Base-by-base conservation (phyloP, 2,113 vertebrate genomes). In the Pterocles burchelli region DNA sequence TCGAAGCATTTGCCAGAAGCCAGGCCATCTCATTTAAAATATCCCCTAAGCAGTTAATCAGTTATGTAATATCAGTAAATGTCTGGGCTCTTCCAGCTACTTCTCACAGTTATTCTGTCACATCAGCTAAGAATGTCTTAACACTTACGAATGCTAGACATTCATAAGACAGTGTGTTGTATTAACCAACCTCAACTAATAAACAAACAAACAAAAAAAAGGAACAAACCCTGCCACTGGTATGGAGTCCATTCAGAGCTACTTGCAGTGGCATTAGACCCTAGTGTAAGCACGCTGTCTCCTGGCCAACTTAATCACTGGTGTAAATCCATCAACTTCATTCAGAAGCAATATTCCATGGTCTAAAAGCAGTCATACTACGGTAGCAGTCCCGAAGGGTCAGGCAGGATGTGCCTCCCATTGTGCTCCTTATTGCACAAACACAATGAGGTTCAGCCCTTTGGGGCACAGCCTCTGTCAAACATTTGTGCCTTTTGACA, bases 371-470 rank as follows among this genome's bases (percentile, higher is more conserved):
- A 13, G 66, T 20, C 80, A 12, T 24, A 13, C 57, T 51, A 25
- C 1, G 1, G 84, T 24, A 49, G 84, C 17, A 16, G 77, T 81
- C 81, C 84, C 6, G 4, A 5, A 7, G 70, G 81, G 87, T 89
- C 66, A 82, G 87, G 74, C 77, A 88, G 84, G 93, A 91, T 72
- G 89, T 1, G 21, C 75, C 46, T 66, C 78, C 87, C 93, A 82
- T 93, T 88, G 94, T 96, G 89, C 81, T 91, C 85, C 71, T 33
- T 61, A 8, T 24, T 80, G 87, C 87, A 85, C 91, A 89, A 96
- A 96, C 84, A 95, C 87, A 95, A 91, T 85, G 75, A 46, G 76
- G 87, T 66, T 41, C 86, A 82, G 81, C 88, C 84, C 73, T 75
- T 52, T 24, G 66, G 78, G 87, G 77, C 11, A 93, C 61, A 89